Percentiles rank a stretch among this genome's conserved stretches.
Evolutionary conservation across 2,888 invertebrate genomes (phyloP).

Genomic region (Catocala fraxini): DNA sequence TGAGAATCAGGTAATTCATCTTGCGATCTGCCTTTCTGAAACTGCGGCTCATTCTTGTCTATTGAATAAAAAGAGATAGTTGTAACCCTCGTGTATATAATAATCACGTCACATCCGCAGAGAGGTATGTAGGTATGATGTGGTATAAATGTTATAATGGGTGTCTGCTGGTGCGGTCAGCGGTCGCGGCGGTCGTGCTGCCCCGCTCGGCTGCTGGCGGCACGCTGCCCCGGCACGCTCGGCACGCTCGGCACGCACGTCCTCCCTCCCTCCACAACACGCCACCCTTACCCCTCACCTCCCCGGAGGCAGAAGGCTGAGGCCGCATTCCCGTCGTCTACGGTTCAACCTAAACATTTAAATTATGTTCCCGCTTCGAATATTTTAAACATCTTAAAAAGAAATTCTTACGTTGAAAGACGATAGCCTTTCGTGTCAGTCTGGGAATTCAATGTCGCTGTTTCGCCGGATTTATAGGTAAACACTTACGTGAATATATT

Average conservation of each 20-base stretch:
- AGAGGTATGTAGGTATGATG: constrained; percentile 7
- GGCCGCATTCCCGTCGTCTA: constrained; percentile 36
- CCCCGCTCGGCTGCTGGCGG: constrained; percentile 38
- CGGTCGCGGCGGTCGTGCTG: constrained; percentile 14
- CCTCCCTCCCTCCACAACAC: not conserved
- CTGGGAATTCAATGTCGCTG: constrained; percentile 29
- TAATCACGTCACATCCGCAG: too few species aligned
- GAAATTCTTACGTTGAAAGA: constrained; percentile 35
- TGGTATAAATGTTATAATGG: constrained; percentile 5
- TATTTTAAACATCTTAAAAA: constrained; percentile 51
- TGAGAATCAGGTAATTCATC: too few species aligned
- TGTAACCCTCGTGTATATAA: too few species aligned
- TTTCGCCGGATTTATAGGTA: constrained; percentile 17
- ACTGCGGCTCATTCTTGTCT: too few species aligned
- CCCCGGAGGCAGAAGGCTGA: not conserved
- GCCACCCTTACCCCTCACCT: not conserved
- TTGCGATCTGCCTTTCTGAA: too few species aligned
- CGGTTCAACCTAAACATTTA: constrained; percentile 43
- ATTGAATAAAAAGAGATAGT: too few species aligned
- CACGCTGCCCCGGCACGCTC: constrained; percentile 40
- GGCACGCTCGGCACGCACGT: constrained; percentile 46
- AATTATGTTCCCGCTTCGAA: constrained; percentile 43
- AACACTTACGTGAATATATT: not conserved
- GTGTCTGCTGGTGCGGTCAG: constrained; percentile 22
- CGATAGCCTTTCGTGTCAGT: constrained; percentile 17